Conservation (phyloP, 2,888 invertebrate species). For the Platynereis dumerilii region DNA sequence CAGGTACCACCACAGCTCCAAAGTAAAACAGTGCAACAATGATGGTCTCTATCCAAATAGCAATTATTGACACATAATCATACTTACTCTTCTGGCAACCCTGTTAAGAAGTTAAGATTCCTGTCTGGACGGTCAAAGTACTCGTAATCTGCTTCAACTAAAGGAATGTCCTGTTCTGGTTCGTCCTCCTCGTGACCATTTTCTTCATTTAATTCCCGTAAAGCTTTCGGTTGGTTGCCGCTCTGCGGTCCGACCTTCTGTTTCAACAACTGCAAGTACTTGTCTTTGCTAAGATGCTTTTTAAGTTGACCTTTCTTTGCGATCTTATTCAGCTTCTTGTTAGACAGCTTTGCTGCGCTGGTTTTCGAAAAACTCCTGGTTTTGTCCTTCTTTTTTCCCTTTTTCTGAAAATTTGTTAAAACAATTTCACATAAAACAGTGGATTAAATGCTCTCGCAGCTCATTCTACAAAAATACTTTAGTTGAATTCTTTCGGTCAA, state of each 20-base stretch:
- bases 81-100: conserved; percentile 28
- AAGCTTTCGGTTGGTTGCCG: neutral
- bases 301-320: conserved; percentile 44
- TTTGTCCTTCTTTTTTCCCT: conserved; percentile 6
- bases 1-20: too few species aligned
- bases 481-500: too few species aligned
- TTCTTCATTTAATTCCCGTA: neutral
- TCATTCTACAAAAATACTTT: too few species aligned
- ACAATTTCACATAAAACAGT: too few species aligned
- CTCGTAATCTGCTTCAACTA: conserved; percentile 44
- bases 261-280: conserved; percentile 25
- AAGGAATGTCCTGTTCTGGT: conserved; percentile 34
- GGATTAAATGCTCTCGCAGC: too few species aligned
- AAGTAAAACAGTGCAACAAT: too few species aligned
- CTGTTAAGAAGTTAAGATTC: conserved; percentile 37
- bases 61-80: too few species aligned
- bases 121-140: conserved; percentile 40
- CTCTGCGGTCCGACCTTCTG: conserved; percentile 19
- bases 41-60: too few species aligned
- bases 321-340: conserved; percentile 41
- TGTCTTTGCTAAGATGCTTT: conserved; percentile 27
- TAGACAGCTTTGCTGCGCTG: conserved; percentile 37
- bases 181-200: conserved; percentile 23
- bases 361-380: conserved; percentile 29
- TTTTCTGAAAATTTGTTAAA: neutral